A percentile compares a stretch with the other conserved stretches of the same genome.
phyloP scores from a whole-genome alignment of 1,140 invertebrate genomes.

The Hylaeus anthracinus region DNA sequence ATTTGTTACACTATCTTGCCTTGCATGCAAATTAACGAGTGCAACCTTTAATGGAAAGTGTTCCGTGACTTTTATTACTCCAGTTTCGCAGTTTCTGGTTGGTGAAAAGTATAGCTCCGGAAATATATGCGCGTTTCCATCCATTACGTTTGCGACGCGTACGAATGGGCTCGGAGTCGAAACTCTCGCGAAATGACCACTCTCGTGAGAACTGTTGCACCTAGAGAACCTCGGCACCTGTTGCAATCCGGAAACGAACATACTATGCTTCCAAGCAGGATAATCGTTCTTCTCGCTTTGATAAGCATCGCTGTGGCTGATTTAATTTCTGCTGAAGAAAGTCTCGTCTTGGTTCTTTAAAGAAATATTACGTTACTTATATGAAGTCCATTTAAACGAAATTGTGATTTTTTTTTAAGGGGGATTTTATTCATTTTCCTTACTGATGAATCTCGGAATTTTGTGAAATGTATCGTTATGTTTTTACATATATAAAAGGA shows the following conservation, averaged over 20 bases:
- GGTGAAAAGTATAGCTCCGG: background rate
- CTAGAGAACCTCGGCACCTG: background rate
- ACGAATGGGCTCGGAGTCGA: background rate
- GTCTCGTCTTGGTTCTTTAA: background rate
- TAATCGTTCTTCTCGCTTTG: conserved; percentile 28
- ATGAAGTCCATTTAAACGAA: no score
- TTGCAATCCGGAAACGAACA: background rate
- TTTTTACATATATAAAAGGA: no score
- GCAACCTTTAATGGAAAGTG: conserved; percentile 33
- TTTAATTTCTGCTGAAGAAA: conserved; percentile 35
- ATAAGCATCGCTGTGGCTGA: conserved; percentile 9
- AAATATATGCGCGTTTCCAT: background rate
- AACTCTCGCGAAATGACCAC: background rate
- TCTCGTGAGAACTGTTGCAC: background rate
- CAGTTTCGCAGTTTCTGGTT: conserved; percentile 10
- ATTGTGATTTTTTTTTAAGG: no score
- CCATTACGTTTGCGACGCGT: background rate
- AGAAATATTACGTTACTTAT: no score
- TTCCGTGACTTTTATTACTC: conserved; percentile 24
- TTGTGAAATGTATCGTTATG: no score
- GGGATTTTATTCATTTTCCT: no score
- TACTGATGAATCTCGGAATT: no score
- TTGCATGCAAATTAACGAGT: conserved; percentile 12
- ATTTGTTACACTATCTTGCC: background rate
- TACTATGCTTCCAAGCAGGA: background rate